Evolutionary conservation across 1,140 invertebrate species (phyloP).

Genomic region (Dendrolimus kikuchii): DNA sequence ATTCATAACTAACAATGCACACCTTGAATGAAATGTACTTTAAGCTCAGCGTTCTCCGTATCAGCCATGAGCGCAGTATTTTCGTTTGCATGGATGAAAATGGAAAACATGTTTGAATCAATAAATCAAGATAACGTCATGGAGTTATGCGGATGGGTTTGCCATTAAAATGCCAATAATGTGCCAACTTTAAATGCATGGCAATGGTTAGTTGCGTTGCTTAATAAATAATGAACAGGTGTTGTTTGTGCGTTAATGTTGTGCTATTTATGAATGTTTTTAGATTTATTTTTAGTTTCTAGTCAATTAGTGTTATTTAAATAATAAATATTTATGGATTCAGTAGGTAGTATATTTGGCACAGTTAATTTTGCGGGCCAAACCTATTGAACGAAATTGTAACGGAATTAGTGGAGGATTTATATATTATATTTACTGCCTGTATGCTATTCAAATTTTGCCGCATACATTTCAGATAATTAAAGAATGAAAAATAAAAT

Average conservation of each 20-base stretch:
- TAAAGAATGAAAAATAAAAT: no score
- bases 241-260: constrained; percentile 24
- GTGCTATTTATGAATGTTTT: no score
- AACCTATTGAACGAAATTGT: no score
- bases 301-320: no score
- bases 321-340: no score
- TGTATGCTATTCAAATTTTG: no score
- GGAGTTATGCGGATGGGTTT: constrained; percentile 53
- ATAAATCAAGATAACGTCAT: constrained; percentile 63
- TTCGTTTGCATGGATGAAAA: constrained; percentile 24
- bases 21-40: constrained; percentile 42
- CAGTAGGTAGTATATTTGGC: no score
- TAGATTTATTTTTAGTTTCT: no score
- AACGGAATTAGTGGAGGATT: no score
- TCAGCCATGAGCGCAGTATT: constrained; percentile 42
- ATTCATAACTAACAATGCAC: constrained; percentile 51
- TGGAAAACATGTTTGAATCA: constrained; percentile 27
- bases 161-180: constrained; percentile 60
- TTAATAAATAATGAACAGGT: constrained; percentile 37
- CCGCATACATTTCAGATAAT: no score
- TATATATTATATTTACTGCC: no score
- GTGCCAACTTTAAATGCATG: constrained; percentile 48
- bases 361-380: no score
- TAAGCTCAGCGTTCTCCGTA: constrained; percentile 40
- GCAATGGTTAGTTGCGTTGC: constrained; percentile 33